Base-by-base conservation (phyloP, 2,113 vertebrate genomes). In the Aythya baeri region DNA sequence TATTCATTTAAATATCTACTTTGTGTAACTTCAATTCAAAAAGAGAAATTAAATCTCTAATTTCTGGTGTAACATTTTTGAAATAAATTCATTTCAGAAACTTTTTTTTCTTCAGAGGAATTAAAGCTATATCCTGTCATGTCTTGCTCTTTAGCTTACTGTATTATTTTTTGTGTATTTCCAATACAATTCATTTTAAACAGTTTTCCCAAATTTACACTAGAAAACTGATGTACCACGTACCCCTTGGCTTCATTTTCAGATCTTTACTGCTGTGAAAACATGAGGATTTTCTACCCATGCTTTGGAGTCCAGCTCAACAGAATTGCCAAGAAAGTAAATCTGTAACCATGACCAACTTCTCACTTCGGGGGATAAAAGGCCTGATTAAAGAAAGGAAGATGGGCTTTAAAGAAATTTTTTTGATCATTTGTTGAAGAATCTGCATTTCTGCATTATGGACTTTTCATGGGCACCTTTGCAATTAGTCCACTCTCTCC, bases 301-400 rank as follows among this genome's bases (percentile, higher is more conserved):
- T 4, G 1, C 1, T 79, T 85, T 83, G 58, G 66, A 79, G 14
- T n/a, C 17, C 31, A 43, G 11, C 34, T 61, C 22, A 52, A 65
- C 6, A 61, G 3, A 8, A 55, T 57, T 88, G 9, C 27, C 43
- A 49, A 63, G 70, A 82, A 91, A 13, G 1, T 0, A 2, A n/a
- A 8, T 17, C 14, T 59, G 5, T 43, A 58, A 79, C 49, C 16
- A 27, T 75, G 11, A 1, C 32, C 25, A 13, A 12, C 13, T 58
- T 38, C 13, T 23, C 12, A 27, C 9, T 15, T 4, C 46, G 31
- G 12, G 13, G 14, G 7, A 13, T 18, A 62, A 62, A 14, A 2
- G 58, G 2, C 2, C 3, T 4, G 2, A 0, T 23, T 44, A 61
- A 77, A 54, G 38, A 86, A 18, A 0, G 2, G 3, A 31, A 71